Conservation (phyloP, 2,888 invertebrate genomes). For the Deladenus siricidicola region DNA sequence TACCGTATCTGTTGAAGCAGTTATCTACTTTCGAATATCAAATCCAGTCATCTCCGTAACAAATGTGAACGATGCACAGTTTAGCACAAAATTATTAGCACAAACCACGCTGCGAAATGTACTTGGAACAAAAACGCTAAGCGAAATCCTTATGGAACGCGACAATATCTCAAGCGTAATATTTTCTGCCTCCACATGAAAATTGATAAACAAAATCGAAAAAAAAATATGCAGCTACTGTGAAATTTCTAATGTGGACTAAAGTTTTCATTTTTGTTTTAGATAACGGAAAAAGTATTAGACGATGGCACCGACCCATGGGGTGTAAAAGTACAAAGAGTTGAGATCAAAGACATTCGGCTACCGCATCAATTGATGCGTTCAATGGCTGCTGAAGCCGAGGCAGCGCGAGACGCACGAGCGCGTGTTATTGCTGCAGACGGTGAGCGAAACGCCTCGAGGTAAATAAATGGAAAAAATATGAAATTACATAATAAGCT, state of each 20-base stretch:
- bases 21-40: conserved; percentile 46
- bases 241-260: not conserved
- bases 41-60: conserved; percentile 52
- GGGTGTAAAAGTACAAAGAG: conserved; percentile 54
- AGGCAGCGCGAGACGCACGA: conserved; percentile 73
- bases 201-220: not conserved
- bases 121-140: conserved; percentile 53
- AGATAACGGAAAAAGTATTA: conserved; percentile 57
- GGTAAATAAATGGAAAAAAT: conserved; percentile 20
- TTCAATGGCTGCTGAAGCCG: conserved; percentile 91
- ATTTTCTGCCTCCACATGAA: too few relatives aligned
- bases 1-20: conserved; percentile 56
- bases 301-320: conserved; percentile 57
- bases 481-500: not conserved
- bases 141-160: conserved; percentile 52
- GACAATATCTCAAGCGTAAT: conserved; percentile 51
- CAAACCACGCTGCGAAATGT: conserved; percentile 54
- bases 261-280: not conserved
- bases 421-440: conserved; percentile 56
- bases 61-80: conserved; percentile 62
- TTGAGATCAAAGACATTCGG: conserved; percentile 65
- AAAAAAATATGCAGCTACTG: not conserved
- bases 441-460: conserved; percentile 46
- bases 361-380: conserved; percentile 81
- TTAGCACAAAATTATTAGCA: conserved; percentile 76